These are phyloP conservation scores for Mythimna vitellina DNA, from an alignment of 2,888 invertebrate species.

Conservation along the genomic window DNA sequence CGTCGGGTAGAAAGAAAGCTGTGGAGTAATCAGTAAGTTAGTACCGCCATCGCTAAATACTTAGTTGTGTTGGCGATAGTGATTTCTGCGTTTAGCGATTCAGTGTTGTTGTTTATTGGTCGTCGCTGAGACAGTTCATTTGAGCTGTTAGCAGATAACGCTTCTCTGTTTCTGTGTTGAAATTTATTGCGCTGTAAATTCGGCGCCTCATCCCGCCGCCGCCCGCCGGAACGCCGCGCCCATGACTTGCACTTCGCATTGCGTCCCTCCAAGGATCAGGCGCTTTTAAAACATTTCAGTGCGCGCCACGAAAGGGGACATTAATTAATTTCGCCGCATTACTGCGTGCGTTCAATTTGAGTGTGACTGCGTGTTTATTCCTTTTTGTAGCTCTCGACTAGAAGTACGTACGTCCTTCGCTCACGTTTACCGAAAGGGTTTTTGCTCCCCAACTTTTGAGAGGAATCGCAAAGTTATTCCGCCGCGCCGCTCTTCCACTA, in stretches of 20 bases:
- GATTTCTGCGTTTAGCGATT: conserved; percentile 70
- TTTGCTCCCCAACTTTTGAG: conserved; percentile 49
- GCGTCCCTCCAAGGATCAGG: conserved; percentile 74
- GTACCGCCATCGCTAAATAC: conserved; percentile 60
- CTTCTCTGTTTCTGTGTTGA: conserved; percentile 79
- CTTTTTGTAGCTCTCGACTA: conserved; percentile 69
- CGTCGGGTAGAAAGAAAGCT: conserved; percentile 64
- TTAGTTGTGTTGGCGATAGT: conserved; percentile 58
- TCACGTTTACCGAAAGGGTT: conserved; percentile 52
- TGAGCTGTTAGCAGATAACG: conserved; percentile 86
- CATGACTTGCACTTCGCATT: conserved; percentile 84
- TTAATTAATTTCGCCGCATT: conserved; percentile 87
- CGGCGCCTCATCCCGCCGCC: conserved; percentile 59
- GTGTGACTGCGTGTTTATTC: conserved; percentile 75
- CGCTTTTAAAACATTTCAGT: conserved; percentile 82
- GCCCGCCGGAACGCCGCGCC: conserved; percentile 66
- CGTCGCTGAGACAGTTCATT: conserved; percentile 83
- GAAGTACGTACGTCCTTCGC: conserved; percentile 49
- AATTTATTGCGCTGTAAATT: conserved; percentile 88
- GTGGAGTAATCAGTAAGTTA: conserved; percentile 42
- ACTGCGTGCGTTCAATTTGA: conserved; percentile 80
- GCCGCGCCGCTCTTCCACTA: conserved; percentile 23
- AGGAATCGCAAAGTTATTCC: conserved; percentile 44
- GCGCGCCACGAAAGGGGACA: conserved; percentile 78
- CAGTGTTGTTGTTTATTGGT: conserved; percentile 70